A percentile compares a stretch with the other conserved stretches of the same genome.
Conservation (phyloP, 2,888 invertebrate species). For the Macaria liturata region DNA sequence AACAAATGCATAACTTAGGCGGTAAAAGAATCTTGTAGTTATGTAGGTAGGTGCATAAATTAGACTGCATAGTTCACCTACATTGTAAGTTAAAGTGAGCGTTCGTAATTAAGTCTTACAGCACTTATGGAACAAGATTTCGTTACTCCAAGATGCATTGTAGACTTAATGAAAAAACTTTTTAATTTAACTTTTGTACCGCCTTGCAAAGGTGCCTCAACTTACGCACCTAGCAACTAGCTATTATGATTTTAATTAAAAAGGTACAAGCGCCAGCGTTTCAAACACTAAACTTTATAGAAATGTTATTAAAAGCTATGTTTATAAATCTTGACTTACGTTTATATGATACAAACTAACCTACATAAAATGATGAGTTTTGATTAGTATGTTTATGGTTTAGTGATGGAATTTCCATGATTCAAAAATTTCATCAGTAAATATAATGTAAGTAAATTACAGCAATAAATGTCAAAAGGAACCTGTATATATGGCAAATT, state of each 20-base stretch:
- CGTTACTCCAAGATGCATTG: constrained; percentile 29
- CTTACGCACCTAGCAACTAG: constrained; percentile 7
- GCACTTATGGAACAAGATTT: constrained; percentile 15
- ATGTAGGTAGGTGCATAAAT: background rate
- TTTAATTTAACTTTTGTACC: constrained; percentile 31
- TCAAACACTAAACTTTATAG: background rate
- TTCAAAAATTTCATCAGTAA: too few relatives aligned
- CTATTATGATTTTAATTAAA: constrained; percentile 14
- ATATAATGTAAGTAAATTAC: too few relatives aligned
- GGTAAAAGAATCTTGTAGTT: too few relatives aligned
- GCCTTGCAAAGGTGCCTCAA: constrained; percentile 6
- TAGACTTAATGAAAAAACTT: constrained; percentile 34
- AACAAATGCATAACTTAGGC: too few relatives aligned
- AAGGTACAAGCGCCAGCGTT: constrained; percentile 3
- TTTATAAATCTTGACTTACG: too few relatives aligned
- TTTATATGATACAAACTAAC: too few relatives aligned
- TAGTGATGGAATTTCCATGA: too few relatives aligned
- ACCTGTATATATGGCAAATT: too few relatives aligned
- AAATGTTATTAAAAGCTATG: too few relatives aligned
- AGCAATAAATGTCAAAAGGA: too few relatives aligned
- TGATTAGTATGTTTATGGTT: too few relatives aligned
- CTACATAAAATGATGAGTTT: too few relatives aligned
- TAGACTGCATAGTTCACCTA: background rate
- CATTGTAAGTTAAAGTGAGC: constrained; percentile 2
- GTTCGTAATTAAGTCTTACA: constrained; percentile 6